Evolutionary conservation across 2,888 invertebrate species (phyloP).

Genomic region (Eupelmus urozonus): DNA sequence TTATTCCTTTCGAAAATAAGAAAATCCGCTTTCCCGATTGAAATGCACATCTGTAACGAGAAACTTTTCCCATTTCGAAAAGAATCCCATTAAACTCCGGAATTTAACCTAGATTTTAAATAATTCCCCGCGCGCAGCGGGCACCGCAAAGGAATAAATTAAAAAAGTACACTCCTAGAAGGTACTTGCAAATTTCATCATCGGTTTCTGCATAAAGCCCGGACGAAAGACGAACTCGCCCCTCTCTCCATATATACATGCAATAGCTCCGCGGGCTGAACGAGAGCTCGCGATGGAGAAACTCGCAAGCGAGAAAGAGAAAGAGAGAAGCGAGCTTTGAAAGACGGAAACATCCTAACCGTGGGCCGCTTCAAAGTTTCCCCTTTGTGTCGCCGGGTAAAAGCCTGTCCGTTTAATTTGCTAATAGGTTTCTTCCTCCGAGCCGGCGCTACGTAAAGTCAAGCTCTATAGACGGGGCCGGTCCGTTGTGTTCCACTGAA

Average conservation of each 20-base stretch:
- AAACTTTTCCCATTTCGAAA: no score
- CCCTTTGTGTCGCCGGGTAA: constrained; percentile 46
- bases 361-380: constrained; percentile 36
- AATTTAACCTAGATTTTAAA: constrained; percentile 11
- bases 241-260: no score
- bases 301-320: neutral
- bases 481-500: no score
- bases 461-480: neutral
- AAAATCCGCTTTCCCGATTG: no score
- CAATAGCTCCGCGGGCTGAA: no score
- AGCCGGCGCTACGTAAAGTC: neutral
- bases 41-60: no score
- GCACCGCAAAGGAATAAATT: constrained; percentile 26
- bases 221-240: neutral
- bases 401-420: constrained; percentile 59
- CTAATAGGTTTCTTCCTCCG: constrained; percentile 57
- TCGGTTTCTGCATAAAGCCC: neutral
- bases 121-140: no score
- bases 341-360: constrained; percentile 24
- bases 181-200: constrained; percentile 1
- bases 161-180: neutral
- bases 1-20: no score
- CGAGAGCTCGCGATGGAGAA: neutral
- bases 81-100: no score
- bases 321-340: neutral